Conservation (phyloP, 2,113 vertebrate genomes). For the Hydrochoerus hydrochaeris region DNA sequence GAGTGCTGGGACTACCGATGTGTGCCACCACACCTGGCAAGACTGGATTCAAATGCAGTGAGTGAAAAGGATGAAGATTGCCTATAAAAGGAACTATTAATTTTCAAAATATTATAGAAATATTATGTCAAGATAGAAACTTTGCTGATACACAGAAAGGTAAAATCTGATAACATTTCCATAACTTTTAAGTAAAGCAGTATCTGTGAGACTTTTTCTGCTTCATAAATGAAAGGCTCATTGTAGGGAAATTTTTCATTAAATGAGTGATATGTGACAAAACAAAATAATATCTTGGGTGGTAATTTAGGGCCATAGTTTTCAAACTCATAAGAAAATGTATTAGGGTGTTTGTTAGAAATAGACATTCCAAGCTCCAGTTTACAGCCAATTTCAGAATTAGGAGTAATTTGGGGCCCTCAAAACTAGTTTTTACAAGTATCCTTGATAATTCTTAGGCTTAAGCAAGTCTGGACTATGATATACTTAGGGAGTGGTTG, state of each 20-base stretch:
- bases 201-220: background rate
- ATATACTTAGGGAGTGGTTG: background rate
- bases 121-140: too few species aligned
- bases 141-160: too few species aligned
- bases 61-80: background rate
- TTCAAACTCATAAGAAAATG: background rate
- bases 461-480: background rate
- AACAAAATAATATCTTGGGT: background rate
- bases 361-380: background rate
- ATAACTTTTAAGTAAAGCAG: conserved; percentile 3
- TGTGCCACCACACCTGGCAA: too few species aligned
- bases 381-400: background rate
- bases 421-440: background rate
- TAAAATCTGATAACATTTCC: background rate
- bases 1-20: too few species aligned
- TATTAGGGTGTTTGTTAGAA: conserved; percentile 6
- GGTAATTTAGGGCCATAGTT: background rate
- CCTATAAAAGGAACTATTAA: background rate
- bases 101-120: background rate
- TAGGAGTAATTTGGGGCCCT: background rate
- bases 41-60: background rate
- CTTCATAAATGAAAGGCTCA: background rate
- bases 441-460: background rate
- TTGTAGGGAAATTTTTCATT: background rate
- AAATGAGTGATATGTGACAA: background rate